Conservation (phyloP, 2,888 invertebrate species). For the Noctuana brunneofusca region DNA sequence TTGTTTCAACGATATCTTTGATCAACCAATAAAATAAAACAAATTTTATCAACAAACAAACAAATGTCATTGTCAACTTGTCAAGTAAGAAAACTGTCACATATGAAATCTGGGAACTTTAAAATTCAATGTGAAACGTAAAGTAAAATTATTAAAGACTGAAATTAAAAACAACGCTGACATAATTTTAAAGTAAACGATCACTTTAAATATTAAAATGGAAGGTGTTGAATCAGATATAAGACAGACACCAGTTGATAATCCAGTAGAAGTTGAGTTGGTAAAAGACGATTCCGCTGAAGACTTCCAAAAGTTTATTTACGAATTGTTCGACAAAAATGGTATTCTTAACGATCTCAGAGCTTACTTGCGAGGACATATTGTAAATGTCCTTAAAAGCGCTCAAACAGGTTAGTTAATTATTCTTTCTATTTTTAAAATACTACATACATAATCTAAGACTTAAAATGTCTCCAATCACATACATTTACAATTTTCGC, state of each 20-base stretch:
- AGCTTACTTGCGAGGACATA: slow-evolving; percentile 83
- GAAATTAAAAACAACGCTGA: not conserved
- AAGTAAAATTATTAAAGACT: not conserved
- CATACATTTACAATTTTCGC: too few species aligned
- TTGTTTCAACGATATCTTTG: too few species aligned
- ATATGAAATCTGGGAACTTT: slow-evolving; percentile 60
- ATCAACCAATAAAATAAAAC: too few species aligned
- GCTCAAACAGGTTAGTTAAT: slow-evolving; percentile 62
- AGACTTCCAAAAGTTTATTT: slow-evolving; percentile 83
- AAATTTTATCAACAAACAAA: slow-evolving; percentile 41
- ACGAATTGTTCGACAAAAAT: slow-evolving; percentile 83
- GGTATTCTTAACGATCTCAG: slow-evolving; percentile 83
- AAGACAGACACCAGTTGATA: slow-evolving; percentile 37
- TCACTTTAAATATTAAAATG: slow-evolving; percentile 48
- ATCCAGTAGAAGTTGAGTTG: slow-evolving; percentile 42
- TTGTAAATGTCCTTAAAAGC: slow-evolving; percentile 80
- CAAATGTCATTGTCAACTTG: slow-evolving; percentile 54
- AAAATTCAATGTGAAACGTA: slow-evolving; percentile 53
- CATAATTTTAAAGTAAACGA: slow-evolving; percentile 27
- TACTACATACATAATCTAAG: too few species aligned
- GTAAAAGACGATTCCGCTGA: slow-evolving; percentile 60
- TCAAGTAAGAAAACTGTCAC: slow-evolving; percentile 43
- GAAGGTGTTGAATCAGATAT: slow-evolving; percentile 43
- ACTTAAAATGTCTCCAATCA: too few species aligned
- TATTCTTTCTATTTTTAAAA: too few species aligned